A percentile compares a stretch with the other conserved stretches of the same genome.
Evolutionary conservation across 2,797 vertebrate genomes (phyloP).

Genomic region (Paguma larvata): DNA sequence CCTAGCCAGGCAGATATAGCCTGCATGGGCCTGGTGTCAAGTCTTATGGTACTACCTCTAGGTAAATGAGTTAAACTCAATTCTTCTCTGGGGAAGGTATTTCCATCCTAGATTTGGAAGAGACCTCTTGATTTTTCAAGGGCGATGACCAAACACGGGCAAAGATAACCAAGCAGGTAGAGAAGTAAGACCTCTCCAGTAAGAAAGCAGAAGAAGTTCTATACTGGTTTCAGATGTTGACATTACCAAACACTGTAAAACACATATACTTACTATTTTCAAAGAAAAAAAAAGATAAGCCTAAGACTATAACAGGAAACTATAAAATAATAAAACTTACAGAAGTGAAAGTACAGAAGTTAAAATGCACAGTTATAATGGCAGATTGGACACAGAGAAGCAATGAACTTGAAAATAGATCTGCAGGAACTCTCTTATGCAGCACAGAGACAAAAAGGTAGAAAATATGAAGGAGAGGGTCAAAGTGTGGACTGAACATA

Average conservation of each 20-base stretch:
- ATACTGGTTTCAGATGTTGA: not conserved
- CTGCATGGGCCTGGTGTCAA: not conserved
- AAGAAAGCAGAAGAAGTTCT: slow-evolving; percentile 6
- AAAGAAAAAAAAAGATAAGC: slow-evolving; percentile 31
- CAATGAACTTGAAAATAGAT: not conserved
- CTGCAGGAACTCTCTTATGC: not conserved
- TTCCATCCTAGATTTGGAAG: not conserved
- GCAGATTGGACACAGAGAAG: not conserved
- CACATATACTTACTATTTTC: not conserved
- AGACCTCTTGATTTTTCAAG: not conserved
- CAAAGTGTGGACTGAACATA: not conserved
- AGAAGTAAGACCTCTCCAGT: not conserved
- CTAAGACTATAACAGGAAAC: not conserved
- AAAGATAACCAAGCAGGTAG: not conserved
- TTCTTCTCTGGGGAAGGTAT: not conserved
- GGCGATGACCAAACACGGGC: not conserved
- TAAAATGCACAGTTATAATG: not conserved
- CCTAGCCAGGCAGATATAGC: not conserved
- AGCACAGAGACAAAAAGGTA: not conserved
- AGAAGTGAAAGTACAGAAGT: slow-evolving; percentile 35
- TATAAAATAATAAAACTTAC: not conserved
- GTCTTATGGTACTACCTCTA: not conserved
- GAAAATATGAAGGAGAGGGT: not conserved
- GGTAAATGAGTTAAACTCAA: not conserved
- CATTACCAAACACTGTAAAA: slow-evolving; percentile 31